Base-by-base conservation (phyloP, 2,113 vertebrate genomes). In the Planiliza haematocheilus region DNA sequence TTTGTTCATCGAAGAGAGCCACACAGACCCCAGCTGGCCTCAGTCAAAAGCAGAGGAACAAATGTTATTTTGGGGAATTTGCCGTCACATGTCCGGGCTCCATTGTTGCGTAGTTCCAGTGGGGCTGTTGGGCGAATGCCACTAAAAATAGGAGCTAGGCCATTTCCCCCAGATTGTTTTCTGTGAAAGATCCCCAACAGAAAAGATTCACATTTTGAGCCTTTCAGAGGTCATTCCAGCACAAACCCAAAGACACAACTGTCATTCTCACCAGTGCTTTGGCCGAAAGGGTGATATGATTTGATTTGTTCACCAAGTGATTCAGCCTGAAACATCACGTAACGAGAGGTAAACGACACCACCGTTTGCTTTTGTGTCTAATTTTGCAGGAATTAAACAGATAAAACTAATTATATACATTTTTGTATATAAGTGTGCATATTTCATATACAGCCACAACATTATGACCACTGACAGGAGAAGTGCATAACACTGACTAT, bases 11-110 rank as follows among this genome's bases (percentile, higher is more conserved):
- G 38, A 48, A 71, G 12, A 20, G 50, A 61, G 57, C 18, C 8
- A 2, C 58, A 30, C 16, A 62, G 74, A 68, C 21, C 66, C 51
- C 62, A 79, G 63, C 71, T 76, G 58, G 8, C 45, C 0, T 34
- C 7, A 69, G 62, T 48, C 43, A 43, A 65, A 49, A 58, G 70
- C 67, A 72, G 45, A 72, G 74, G 16, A 82, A 41, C 50, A 21
- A 43, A 41, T 14, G 8, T 69, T 81, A 75, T 78, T 81, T 64
- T 64, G 64, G 71, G 71, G 65, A 49, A 36, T 52, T 48, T 59
- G 48, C 17, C 3, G 7, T 77, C 65, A 72, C 50, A 4, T 69
- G 62, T 52, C 24, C 0, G 2, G 62, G 53, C 36, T 20, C 66
- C 65, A 62, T 60, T 77, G 57, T 74, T 77, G 30, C 9, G 10